Evolutionary conservation across 2,888 invertebrate genomes (phyloP).

Genomic region (Ditula angustiorana): DNA sequence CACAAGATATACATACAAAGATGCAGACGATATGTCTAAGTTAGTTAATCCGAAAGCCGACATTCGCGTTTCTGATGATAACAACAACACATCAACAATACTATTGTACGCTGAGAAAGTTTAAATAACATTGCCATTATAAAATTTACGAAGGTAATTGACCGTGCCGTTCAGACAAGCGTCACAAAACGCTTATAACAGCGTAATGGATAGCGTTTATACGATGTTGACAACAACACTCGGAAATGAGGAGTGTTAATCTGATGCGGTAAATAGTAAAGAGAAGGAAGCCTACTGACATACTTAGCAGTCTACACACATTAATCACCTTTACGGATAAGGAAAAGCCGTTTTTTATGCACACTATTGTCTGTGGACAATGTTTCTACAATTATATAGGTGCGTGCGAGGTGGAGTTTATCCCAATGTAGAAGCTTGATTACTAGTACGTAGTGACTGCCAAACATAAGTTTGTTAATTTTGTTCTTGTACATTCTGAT

Average conservation of each 20-base stretch:
- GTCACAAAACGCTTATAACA: constrained; percentile 11
- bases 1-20: constrained; percentile 4
- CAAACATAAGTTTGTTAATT: not conserved
- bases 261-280: constrained; percentile 7
- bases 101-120: constrained; percentile 20
- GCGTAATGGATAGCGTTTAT: constrained; percentile 6
- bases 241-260: constrained; percentile 6
- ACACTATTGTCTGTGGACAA: constrained; percentile 9
- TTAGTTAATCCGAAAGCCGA: not conserved
- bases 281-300: constrained; percentile 26
- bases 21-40: not conserved
- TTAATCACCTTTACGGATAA: constrained; percentile 29
- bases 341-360: constrained; percentile 16
- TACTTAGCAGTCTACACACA: constrained; percentile 22
- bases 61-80: not conserved
- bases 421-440: not conserved
- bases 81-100: not conserved
- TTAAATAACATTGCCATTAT: constrained; percentile 18
- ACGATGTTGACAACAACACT: not conserved
- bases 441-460: not conserved
- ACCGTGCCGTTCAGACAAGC: constrained; percentile 17
- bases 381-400: not conserved
- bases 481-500: not conserved
- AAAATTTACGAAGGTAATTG: constrained; percentile 27
- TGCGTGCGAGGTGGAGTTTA: not conserved